These are phyloP conservation scores for Chiloscyllium punctatum DNA, from an alignment of 2,797 vertebrate genomes.

Conservation along the genomic window DNA sequence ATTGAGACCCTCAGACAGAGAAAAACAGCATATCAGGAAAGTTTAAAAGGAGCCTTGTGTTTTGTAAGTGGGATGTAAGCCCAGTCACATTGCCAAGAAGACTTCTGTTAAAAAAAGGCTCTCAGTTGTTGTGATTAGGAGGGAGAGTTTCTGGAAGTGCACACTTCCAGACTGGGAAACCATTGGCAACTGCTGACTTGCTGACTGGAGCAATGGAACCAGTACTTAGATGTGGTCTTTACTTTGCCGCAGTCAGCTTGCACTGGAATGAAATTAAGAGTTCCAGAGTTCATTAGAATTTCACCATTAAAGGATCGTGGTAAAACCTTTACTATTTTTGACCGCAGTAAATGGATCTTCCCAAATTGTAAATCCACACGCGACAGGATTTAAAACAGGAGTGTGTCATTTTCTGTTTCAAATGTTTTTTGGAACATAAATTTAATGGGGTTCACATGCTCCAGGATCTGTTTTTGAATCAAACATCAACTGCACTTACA, in stretches of 20 bases:
- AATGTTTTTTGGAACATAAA: background rate
- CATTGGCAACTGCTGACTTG: constrained; percentile 29
- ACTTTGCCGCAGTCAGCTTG: constrained; percentile 15
- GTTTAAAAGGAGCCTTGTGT: constrained; percentile 33
- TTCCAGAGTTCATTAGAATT: constrained; percentile 28
- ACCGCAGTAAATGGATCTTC: background rate
- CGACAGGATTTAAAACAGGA: background rate
- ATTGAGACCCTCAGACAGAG: constrained; percentile 35
- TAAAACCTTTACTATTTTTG: background rate
- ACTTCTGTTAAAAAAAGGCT: constrained; percentile 13
- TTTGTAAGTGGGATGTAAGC: constrained; percentile 31
- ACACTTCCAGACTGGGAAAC: constrained; percentile 32
- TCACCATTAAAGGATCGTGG: background rate
- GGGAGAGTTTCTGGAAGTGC: constrained; percentile 35
- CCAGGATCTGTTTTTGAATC: background rate
- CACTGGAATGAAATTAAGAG: background rate
- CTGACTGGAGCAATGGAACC: constrained; percentile 22
- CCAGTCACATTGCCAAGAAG: constrained; percentile 28
- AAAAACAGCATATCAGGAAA: constrained; percentile 22
- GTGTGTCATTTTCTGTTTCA: background rate
- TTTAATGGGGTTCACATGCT: background rate
- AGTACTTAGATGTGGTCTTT: constrained; percentile 21
- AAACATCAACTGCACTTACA: background rate
- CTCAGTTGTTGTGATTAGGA: constrained; percentile 30
- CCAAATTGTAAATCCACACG: background rate